Evolutionary conservation across 2,888 invertebrate species (phyloP).

Genomic region (Boloria selene): DNA sequence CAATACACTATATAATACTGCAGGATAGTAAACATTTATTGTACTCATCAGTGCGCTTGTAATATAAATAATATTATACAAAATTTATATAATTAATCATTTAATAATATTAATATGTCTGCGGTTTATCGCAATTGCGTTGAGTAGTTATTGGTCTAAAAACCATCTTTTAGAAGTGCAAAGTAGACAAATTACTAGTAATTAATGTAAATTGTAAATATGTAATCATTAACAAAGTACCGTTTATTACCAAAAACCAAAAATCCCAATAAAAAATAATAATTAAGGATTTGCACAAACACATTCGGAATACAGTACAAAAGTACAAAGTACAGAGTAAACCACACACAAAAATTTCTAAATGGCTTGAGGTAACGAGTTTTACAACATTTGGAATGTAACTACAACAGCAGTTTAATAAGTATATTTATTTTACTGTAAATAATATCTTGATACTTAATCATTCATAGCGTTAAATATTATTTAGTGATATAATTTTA

Average conservation of each 20-base stretch:
- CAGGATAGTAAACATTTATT: neutral
- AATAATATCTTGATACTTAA: constrained; percentile 5
- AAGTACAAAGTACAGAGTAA: no score
- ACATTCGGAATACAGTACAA: neutral
- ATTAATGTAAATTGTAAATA: no score
- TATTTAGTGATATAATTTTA: constrained; percentile 15
- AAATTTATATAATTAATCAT: neutral
- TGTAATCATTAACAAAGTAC: no score
- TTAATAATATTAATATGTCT: constrained; percentile 8
- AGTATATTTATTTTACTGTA: neutral
- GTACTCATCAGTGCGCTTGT: neutral
- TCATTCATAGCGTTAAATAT: neutral
- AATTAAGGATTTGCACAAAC: no score
- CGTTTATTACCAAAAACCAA: no score
- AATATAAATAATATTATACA: neutral
- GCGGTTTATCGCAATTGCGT: constrained; percentile 7
- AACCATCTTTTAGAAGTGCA: neutral
- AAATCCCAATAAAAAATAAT: neutral
- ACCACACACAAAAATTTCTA: neutral
- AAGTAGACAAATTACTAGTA: neutral
- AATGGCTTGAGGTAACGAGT: neutral
- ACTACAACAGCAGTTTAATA: neutral
- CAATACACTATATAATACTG: no score
- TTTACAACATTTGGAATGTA: neutral
- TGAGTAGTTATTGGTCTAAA: neutral